phyloP scores from a whole-genome alignment of 2,797 vertebrate genomes.

The Xiphorhynchus erythropygius region DNA sequence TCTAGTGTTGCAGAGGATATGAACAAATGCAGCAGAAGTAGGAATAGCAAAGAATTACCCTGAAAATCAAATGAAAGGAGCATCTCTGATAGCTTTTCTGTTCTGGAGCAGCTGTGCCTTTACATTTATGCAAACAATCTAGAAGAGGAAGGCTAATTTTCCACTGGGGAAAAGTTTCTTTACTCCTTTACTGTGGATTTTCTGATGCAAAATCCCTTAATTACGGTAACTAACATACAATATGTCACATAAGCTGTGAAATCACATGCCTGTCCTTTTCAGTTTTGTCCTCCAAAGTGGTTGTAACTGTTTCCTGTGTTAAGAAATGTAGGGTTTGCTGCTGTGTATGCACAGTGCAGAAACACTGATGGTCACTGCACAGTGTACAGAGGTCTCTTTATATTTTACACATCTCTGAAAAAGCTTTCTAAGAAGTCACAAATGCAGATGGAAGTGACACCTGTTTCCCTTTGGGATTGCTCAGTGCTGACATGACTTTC shows the following conservation, averaged over 20 bases:
- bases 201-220: not conserved
- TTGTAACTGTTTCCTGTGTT: not conserved
- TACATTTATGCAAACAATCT: not conserved
- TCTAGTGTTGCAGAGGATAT: not conserved
- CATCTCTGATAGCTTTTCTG: not conserved
- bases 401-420: not conserved
- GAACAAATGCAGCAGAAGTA: not conserved
- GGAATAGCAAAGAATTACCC: not conserved
- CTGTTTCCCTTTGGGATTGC: not conserved
- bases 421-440: not conserved
- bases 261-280: not conserved
- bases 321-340: not conserved
- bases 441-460: not conserved
- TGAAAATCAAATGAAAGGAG: not conserved
- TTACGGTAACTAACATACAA: not conserved
- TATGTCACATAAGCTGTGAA: fast-evolving
- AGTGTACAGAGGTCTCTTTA: not conserved
- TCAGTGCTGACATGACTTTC: fast-evolving
- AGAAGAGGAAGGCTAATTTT: not conserved
- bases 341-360: not conserved
- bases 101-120: not conserved
- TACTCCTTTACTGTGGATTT: not conserved
- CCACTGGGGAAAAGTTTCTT: not conserved
- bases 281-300: not conserved
- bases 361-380: not conserved